Percentiles rank a stretch among this genome's conserved stretches.
Conservation (phyloP, 2,113 vertebrate species). For the Columba janthina region DNA sequence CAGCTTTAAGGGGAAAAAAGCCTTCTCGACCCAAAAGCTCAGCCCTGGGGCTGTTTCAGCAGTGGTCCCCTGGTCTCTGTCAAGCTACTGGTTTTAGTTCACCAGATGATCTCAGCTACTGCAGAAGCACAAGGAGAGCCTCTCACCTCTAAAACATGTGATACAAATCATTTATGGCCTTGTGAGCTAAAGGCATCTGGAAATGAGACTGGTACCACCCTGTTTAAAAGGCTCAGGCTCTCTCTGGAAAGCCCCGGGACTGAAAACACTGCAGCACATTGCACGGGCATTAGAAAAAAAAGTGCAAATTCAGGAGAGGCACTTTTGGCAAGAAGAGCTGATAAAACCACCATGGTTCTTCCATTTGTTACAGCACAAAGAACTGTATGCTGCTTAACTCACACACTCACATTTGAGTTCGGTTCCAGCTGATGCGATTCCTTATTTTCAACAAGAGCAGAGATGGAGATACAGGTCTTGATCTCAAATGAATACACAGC, state of each 20-base stretch:
- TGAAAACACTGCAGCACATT: not conserved
- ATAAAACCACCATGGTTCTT: not conserved
- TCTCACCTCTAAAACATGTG: not conserved
- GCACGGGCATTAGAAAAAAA: not conserved
- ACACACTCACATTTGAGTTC: not conserved
- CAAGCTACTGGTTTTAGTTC: not conserved
- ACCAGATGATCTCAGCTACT: constrained; percentile 21
- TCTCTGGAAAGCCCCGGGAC: not conserved
- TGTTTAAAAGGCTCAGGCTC: not conserved
- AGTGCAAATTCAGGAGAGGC: not conserved
- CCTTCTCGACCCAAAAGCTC: not conserved
- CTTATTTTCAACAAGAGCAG: not conserved
- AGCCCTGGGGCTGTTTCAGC: not conserved
- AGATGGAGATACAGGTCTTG: not conserved
- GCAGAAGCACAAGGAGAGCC: not conserved
- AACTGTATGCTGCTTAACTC: fast-evolving
- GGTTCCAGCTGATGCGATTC: not conserved
- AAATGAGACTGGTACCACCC: not conserved
- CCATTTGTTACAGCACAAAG: not conserved
- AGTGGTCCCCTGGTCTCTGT: not conserved
- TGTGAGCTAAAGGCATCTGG: not conserved
- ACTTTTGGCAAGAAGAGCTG: not conserved
- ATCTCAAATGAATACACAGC: not conserved
- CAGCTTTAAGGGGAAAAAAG: not conserved
- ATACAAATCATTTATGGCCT: not conserved